Base-by-base conservation (phyloP, 37 sponge, comb jelly and placozoan species). In the Ianthella basta region DNA sequence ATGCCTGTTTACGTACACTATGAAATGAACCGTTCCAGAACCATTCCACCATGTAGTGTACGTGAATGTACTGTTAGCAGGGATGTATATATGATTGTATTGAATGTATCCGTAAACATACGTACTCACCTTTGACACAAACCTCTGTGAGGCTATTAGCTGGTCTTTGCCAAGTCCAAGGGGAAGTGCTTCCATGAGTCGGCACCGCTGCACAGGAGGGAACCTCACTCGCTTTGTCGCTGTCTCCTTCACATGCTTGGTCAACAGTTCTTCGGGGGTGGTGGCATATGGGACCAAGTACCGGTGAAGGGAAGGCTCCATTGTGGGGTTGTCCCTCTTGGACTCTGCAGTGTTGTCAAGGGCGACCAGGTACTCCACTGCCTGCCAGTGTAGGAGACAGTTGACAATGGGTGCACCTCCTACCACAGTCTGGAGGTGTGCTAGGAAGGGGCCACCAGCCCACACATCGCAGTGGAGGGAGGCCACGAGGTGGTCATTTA, bases 301-400 rank as follows among this genome's bases (percentile, higher is more conserved):
- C 37, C 3, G 18, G 53, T 50, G 44, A 25, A 75, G 53, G 54
- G 21, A 19, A 23, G 78, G 50, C 24, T 53, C 0, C 44, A 75
- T 40, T 0, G 40, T 4, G 20, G 78, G 78, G 54, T 75, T 75
- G 21, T 19, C 4, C 25, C 54, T 39, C n/a, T 41, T 75, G 20
- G 37, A 50, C 1, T 1, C 1, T 40, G 78, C 53, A 33, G 19
- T 30, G 41, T 0, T 1, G 23, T 75, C 78, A 13, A 75, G 66
- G 1, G 65, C 81, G n/a, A 93, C 27, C 23, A 93, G 60, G 56
- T 53, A 32, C 61, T 93, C 90, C 10, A 87, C 82, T 10, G 88
- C 90, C 39, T 85, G 86, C 91, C 88, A 93, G 83, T 90, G 87
- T 0, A 93, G 83, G 20, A 93, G 56, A 44, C 84, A 70, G 56